Evolutionary conservation across 2,113 vertebrate genomes (phyloP).

Genomic region (Eublepharis macularius): DNA sequence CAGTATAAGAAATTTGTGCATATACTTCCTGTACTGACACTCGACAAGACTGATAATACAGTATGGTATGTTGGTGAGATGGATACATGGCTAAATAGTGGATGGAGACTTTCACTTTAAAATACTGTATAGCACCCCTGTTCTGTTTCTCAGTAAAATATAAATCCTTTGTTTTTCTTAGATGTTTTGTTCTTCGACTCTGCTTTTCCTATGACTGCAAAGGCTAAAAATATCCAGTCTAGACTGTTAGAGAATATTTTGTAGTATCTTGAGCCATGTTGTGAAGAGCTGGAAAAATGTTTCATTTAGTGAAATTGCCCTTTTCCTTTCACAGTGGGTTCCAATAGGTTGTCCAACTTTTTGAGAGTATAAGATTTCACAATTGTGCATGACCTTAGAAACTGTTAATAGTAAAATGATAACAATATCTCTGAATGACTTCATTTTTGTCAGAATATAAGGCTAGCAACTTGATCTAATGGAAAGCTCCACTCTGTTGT

Average conservation of each 20-base stretch:
- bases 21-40: neutral
- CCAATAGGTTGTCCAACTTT: neutral
- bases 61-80: neutral
- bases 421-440: conserved; percentile 53
- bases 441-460: conserved; percentile 59
- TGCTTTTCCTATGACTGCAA: neutral
- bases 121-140: neutral
- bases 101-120: neutral
- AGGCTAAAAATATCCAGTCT: neutral
- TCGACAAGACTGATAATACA: neutral
- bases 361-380: conserved; percentile 28
- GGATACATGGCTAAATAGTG: neutral
- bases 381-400: conserved; percentile 34
- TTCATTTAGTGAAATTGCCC: neutral
- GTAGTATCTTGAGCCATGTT: neutral
- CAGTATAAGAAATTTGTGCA: no score
- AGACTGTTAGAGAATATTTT: conserved; percentile 4
- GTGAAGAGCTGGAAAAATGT: neutral
- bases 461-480: conserved; percentile 61
- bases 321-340: neutral
- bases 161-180: conserved; percentile 2
- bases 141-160: conserved; percentile 5
- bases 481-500: conserved; percentile 58
- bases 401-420: conserved; percentile 51
- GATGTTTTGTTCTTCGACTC: neutral